A percentile compares a stretch with the other conserved stretches of the same genome.
Evolutionary conservation across 2,797 vertebrate genomes (phyloP).

Genomic region (Carcharodon carcharias): DNA sequence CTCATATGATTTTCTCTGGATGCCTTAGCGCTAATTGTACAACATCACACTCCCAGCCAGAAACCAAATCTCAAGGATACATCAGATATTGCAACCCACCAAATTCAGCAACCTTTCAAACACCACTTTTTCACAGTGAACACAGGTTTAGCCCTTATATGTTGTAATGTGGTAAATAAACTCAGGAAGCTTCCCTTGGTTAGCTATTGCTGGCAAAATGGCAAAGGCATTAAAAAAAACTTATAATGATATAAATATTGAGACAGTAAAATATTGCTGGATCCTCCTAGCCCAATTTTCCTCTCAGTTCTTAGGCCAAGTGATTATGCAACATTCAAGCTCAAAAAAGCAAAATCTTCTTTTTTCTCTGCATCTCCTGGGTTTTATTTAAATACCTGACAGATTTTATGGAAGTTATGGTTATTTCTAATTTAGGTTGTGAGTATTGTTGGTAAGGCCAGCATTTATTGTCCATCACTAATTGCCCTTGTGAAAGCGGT

Average conservation of each 20-base stretch:
- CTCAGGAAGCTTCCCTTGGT: neutral
- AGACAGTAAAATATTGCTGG: neutral
- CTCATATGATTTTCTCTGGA: neutral
- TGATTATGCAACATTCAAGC: neutral
- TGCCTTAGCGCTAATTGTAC: neutral
- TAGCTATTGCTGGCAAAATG: neutral
- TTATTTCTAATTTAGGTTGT: too few relatives aligned
- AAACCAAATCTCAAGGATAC: neutral
- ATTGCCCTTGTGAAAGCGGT: too few relatives aligned
- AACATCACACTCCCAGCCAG: neutral
- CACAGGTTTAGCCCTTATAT: neutral
- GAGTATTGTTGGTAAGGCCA: too few relatives aligned
- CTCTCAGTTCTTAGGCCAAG: neutral
- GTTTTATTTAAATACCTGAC: neutral
- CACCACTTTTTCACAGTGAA: neutral
- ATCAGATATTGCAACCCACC: neutral
- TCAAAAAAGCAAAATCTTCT: neutral
- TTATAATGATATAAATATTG: neutral
- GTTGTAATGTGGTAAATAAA: neutral
- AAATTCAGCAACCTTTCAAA: neutral
- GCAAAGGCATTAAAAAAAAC: too few relatives aligned
- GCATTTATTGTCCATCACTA: too few relatives aligned
- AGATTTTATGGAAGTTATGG: neutral
- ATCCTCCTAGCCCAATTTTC: too few relatives aligned
- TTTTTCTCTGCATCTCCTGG: neutral